Evolutionary conservation across 2,113 vertebrate genomes (phyloP), one percentile per base, ranked within the genome.

Genomic region (Sinocyclocheilus anshuiensis): DNA sequence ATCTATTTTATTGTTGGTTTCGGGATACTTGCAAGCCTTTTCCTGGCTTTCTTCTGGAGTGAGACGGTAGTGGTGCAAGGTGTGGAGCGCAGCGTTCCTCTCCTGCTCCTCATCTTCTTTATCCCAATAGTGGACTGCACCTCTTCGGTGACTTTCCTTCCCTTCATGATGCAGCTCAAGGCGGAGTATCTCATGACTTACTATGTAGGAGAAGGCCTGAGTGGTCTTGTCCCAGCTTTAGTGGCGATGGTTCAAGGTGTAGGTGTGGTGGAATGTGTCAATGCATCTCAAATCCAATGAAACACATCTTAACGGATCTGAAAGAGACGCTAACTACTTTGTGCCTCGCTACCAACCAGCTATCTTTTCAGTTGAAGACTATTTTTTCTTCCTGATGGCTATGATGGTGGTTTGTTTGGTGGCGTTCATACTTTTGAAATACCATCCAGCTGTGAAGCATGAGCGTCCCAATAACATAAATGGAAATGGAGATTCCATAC

Each of bases 121-220:
- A 93, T 97, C 0, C 92, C 96, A 0, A 53, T 89, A 15, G 95
- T 96, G 2, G 96, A 97, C 93, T 96, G 95, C 92, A 96, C 95
- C 0, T 96, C 96, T 55, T 97, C 96, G 0, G 96, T 97, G 83
- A 97, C 96, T 55, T 97, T 97, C 90, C 91, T 96, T 77, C 96
- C 96, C 48, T 97, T 95, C 88, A 96, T 95, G 95, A 94, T 91
- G 91, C 93, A 90, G 18, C 93, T 97, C 50, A 88, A 90, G 77
- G 86, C 94, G 0, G 86, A 87, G 79, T 96, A 94, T 87, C 92
- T 97, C 10, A 94, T 94, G 90, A 94, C 92, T 33, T 97, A 96
- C 90, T 97, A 94, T n/a, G 90, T 96, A 0, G 96, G 96, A 1
- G 96, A 97, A 90, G 96, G 96, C 0, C 83, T 96, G 65, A 97